A percentile compares a stretch with the other conserved stretches of the same genome.
Evolutionary conservation across 2,113 vertebrate genomes (phyloP).

Genomic region (Clarias macrocephalus): DNA sequence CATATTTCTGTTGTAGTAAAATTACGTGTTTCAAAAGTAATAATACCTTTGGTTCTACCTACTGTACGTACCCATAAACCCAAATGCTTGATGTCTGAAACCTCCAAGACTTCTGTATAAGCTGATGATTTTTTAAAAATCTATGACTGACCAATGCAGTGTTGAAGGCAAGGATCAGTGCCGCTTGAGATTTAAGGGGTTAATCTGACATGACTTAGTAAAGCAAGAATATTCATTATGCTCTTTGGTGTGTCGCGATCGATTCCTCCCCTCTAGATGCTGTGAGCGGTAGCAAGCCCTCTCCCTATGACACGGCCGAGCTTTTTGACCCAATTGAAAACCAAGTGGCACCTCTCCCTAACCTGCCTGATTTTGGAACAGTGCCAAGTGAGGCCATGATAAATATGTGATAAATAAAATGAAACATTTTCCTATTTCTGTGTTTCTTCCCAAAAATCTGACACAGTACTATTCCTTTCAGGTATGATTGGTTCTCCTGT

Average conservation of each 20-base stretch:
- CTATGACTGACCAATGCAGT: no score
- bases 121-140: no score
- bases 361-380: not conserved
- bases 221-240: not conserved
- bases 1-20: no score
- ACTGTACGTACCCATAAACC: no score
- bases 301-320: conserved; percentile 28
- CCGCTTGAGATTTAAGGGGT: no score
- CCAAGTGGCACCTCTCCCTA: not conserved
- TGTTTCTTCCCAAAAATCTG: not conserved
- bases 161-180: no score
- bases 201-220: no score
- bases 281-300: conserved; percentile 48
- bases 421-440: not conserved
- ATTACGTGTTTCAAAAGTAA: no score
- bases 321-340: conserved; percentile 8
- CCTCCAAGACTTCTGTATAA: no score
- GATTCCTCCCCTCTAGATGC: conserved; percentile 41
- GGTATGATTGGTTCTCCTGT: not conserved
- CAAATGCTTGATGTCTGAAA: no score
- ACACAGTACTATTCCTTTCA: not conserved
- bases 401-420: not conserved
- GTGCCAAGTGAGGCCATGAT: not conserved
- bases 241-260: not conserved
- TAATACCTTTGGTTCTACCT: no score